phyloP scores from a whole-genome alignment of 2,797 vertebrate genomes.

The Cheirogaleus major region DNA sequence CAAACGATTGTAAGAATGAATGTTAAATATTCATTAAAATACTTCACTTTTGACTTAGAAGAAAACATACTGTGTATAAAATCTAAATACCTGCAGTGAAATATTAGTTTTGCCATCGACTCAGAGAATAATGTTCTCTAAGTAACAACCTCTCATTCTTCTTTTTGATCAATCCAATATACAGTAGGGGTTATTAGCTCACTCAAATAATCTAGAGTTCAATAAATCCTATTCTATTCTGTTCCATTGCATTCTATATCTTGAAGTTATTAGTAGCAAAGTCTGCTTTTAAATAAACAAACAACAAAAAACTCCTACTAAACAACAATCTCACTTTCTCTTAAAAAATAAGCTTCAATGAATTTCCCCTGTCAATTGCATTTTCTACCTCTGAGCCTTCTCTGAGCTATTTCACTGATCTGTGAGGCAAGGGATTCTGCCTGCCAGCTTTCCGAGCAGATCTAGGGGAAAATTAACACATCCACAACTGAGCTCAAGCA shows the following conservation, averaged over 20 bases:
- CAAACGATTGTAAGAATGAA: neutral
- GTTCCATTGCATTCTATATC: neutral
- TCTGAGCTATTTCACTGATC: conserved; percentile 62
- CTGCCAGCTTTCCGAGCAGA: conserved; percentile 59
- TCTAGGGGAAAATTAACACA: conserved; percentile 61
- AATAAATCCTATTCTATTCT: neutral
- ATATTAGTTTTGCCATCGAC: neutral
- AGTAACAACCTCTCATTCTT: neutral
- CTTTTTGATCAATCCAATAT: neutral
- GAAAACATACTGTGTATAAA: neutral
- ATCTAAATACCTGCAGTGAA: neutral
- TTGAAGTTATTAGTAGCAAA: neutral
- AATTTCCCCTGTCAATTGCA: conserved; percentile 4
- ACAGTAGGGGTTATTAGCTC: neutral
- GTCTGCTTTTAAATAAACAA: conserved; percentile 18
- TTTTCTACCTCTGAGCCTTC: conserved; percentile 40
- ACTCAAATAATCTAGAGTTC: neutral
- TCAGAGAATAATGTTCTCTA: neutral
- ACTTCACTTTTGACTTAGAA: neutral
- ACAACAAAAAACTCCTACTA: neutral
- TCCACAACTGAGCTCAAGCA: conserved; percentile 55
- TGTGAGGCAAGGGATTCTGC: conserved; percentile 43
- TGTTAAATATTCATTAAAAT: neutral
- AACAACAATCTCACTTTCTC: conserved; percentile 2
- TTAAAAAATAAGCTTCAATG: neutral